Conservation (phyloP, 2,888 invertebrate genomes). For the Apamea sordens region DNA sequence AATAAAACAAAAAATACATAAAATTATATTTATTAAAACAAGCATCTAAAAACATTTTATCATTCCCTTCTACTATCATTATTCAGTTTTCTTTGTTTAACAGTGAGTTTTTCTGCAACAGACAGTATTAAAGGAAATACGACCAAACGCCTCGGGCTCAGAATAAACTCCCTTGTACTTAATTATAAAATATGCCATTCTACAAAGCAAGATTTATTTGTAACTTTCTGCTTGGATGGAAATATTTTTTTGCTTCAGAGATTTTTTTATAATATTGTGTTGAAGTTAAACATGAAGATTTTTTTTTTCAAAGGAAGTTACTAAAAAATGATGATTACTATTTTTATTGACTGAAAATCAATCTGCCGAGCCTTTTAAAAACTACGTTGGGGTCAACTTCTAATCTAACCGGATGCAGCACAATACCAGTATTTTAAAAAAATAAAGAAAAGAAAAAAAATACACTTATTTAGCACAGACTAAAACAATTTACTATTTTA, state of each 20-base stretch:
- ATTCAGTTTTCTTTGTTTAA: constrained; percentile 35
- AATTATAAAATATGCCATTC: constrained; percentile 61
- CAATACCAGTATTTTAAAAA: no score
- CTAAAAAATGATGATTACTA: neutral
- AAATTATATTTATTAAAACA: constrained; percentile 3
- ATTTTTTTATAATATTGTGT: constrained; percentile 11
- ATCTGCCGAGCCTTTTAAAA: neutral
- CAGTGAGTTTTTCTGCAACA: constrained; percentile 54
- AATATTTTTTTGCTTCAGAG: neutral
- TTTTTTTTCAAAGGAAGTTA: neutral
- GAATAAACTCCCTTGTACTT: constrained; percentile 53
- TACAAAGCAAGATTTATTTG: constrained; percentile 56
- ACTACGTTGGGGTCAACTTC: no score
- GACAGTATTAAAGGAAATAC: constrained; percentile 52
- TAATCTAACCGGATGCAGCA: no score
- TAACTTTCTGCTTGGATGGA: constrained; percentile 36
- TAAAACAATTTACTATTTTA: no score
- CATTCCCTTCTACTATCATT: constrained; percentile 34
- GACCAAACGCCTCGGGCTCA: constrained; percentile 41
- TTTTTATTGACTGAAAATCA: neutral
- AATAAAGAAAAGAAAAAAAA: no score
- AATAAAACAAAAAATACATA: neutral
- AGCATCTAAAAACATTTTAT: constrained; percentile 29
- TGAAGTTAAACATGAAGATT: constrained; percentile 14
- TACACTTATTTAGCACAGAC: no score